Evolutionary conservation across 2,113 vertebrate species (phyloP), one percentile per base, ranked within the genome.

Genomic region (Donacobius atricapilla): DNA sequence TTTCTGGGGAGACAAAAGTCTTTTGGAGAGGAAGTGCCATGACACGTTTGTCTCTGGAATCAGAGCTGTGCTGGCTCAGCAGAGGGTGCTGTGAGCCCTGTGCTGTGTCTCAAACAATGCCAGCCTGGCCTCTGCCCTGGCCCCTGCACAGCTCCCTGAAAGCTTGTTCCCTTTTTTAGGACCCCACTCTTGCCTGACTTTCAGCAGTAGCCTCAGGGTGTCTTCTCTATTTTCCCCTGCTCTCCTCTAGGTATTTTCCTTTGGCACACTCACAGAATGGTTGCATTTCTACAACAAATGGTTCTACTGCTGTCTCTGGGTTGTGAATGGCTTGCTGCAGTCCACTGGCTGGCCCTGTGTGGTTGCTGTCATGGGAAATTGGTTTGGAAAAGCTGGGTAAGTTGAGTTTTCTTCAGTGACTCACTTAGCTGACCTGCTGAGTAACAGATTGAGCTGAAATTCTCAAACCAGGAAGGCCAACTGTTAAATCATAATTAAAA

Each of bases 271-370:
- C 83, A 99, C 99, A 1, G 99, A 99, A 93, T 99, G 99, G 99
- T 97, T 99, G 80, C 98, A 98, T 53, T 98, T 99, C 97, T 99
- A 99, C 98, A 99, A 98, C 94, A 96, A 98, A 77, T 98, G 98
- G 93, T 97, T 99, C 83, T 99, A 99, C 97, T 99, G 99, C 60
- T 80, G 88, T 70, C 97, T 99, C 51, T 99, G 99, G 99, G 97
- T 99, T 71, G 94, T 99, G 86, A 99, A 99, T 11, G 99, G 99
- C 79, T 98, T 99, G 94, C 97, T 99, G 95, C 99, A 99, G 98
- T 99, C 99, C 6, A 98, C 99, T 1, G 99, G 99, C 20, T 99
- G 99, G 99, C 99, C 99, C 89, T 99, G 99, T 17, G 99, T 99
- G 31, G 99, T 99, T 35, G 98, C 99, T 17, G 98, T 99, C 94